A percentile compares a stretch with the other conserved stretches of the same genome.
These are phyloP conservation scores for Tamias sibiricus DNA, from an alignment of 2,113 vertebrate genomes.

Conservation along the genomic window DNA sequence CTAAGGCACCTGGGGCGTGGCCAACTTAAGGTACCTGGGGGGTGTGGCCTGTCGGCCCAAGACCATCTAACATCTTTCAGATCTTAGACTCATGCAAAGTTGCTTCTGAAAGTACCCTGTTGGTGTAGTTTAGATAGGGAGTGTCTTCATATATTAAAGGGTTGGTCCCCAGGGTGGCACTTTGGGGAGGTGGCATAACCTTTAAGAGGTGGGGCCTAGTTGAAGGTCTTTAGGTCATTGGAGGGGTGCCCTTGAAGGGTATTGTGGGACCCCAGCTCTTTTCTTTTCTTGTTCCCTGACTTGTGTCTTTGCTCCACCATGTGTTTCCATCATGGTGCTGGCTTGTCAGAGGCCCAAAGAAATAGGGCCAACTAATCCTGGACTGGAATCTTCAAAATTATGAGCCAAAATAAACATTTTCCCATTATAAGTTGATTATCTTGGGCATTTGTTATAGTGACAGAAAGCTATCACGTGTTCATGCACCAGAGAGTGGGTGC, in stretches of 20 bases:
- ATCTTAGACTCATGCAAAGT: neutral
- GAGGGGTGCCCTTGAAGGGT: neutral
- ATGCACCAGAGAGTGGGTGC: neutral
- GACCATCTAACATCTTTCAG: no score
- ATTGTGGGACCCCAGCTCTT: neutral
- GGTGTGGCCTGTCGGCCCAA: no score
- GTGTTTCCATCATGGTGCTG: neutral
- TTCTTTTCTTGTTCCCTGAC: neutral
- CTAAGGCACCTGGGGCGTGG: no score
- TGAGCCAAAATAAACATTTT: neutral
- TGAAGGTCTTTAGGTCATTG: neutral
- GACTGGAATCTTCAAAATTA: neutral
- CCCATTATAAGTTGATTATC: neutral
- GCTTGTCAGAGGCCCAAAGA: neutral
- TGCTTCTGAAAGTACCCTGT: neutral
- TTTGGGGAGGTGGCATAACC: neutral
- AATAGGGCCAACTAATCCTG: neutral
- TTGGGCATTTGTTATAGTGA: neutral
- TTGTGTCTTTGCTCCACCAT: neutral
- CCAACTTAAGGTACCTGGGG: no score
- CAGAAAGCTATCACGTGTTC: neutral
- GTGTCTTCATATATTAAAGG: neutral
- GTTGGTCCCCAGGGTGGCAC: neutral
- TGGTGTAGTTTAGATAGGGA: neutral
- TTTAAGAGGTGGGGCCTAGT: neutral